These are phyloP conservation scores for Ginglymostoma cirratum DNA, from an alignment of 2,113 vertebrate species.

Conservation along the genomic window DNA sequence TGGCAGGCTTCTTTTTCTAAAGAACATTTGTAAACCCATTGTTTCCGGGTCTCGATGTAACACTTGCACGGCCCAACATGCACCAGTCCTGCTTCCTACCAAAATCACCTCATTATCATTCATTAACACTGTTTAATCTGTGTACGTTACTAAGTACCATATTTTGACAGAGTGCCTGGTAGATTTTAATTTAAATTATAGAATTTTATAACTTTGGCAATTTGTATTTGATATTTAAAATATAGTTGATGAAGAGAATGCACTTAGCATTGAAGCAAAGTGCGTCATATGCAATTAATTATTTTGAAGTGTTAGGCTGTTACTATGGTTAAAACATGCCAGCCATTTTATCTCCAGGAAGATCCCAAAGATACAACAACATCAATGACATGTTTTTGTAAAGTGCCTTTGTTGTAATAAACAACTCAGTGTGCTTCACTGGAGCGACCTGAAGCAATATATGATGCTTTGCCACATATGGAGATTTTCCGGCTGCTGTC, in stretches of 20 bases:
- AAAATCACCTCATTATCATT: not conserved
- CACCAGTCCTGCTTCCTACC: too few relatives aligned
- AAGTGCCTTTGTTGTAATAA: too few relatives aligned
- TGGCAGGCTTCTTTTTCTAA: not conserved
- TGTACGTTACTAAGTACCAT: not conserved
- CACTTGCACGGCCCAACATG: not conserved
- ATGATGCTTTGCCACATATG: too few relatives aligned
- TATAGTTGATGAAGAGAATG: not conserved
- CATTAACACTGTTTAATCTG: not conserved
- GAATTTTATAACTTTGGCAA: not conserved
- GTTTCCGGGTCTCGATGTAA: too few relatives aligned
- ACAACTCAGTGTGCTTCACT: too few relatives aligned
- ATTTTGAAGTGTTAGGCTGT: not conserved
- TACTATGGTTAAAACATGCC: not conserved
- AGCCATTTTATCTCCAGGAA: not conserved
- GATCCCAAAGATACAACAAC: not conserved
- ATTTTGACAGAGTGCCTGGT: not conserved
- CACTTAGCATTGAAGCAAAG: not conserved
- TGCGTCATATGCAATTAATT: not conserved
- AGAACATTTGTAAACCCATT: not conserved
- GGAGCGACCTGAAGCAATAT: too few relatives aligned
- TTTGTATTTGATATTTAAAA: not conserved
- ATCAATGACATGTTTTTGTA: too few relatives aligned
- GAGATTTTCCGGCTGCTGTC: too few relatives aligned
- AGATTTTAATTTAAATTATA: not conserved